Base-by-base conservation (phyloP, 2,797 vertebrate genomes). In the Yasuhikotakia modesta region DNA sequence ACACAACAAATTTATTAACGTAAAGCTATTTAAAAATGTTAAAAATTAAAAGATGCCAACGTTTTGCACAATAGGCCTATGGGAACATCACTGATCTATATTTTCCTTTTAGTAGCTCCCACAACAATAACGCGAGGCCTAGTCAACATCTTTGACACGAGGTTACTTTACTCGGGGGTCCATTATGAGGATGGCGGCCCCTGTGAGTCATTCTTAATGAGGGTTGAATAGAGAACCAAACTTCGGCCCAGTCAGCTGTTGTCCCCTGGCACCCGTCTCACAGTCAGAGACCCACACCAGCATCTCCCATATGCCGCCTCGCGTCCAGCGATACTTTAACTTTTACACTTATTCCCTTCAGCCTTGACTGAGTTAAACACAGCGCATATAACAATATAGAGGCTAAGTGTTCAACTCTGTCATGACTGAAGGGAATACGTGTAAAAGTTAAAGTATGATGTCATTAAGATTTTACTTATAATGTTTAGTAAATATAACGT, bases 291-390 rank as follows among this genome's bases (percentile, higher is more conserved):
- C 85, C 82, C 83, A 81, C 85, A 68, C 82, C 80, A 86, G 79
- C 92, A 86, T 91, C 91, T 94, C 90, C 93, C 93, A 93, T 94
- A 94, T 94, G 93, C 83, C 86, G 88, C 83, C 90, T 81, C 80
- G 86, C 79, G 73, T 83, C 21, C 83, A 16, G 83, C 81, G 71
- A 81, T 86, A 68, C 76, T 85, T 85, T 85, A 79, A 87, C 89
- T 79, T 84, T 80, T 85, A 83, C 76, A 68, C 83, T 79, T 80
- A n/a, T 14, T 68, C 35, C 27, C 17, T 6, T n/a, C 60, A 70
- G 21, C 24, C 73, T 64, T 39, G 84, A 86, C 88, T 32, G 70
- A 86, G 87, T 88, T 91, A 88, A 92, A 91, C 89, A 88, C 87
- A n/a, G n/a, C n/a, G n/a, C n/a, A n/a, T n/a, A n/a, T n/a, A n/a